These are phyloP conservation scores for Luscinia megarhynchos DNA, from an alignment of 2,797 vertebrate genomes.

Conservation along the genomic window DNA sequence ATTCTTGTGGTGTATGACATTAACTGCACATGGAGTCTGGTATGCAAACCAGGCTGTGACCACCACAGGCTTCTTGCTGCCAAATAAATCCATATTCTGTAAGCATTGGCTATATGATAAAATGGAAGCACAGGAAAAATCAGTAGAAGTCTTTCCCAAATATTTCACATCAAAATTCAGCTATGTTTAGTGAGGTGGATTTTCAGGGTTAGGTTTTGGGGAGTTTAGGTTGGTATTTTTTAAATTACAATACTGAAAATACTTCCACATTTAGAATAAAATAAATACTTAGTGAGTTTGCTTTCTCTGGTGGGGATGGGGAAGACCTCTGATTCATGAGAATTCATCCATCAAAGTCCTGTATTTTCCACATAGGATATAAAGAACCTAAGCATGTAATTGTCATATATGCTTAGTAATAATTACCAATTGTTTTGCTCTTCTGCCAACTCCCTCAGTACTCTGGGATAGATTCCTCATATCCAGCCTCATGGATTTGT, in stretches of 20 bases:
- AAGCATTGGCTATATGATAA: not conserved
- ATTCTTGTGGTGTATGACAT: not conserved
- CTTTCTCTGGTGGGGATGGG: not conserved
- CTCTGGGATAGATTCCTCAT: not conserved
- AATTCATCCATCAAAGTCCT: not conserved
- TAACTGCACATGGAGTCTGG: not conserved
- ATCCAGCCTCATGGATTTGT: not conserved
- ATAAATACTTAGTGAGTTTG: not conserved
- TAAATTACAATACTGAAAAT: not conserved
- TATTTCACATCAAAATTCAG: not conserved
- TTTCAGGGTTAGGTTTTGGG: not conserved
- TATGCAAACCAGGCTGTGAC: not conserved
- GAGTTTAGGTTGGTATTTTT: rapidly evolving
- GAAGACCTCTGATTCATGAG: not conserved
- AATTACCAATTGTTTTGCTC: not conserved
- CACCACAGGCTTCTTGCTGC: not conserved
- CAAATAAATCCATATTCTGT: slow-evolving; percentile 9
- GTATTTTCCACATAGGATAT: not conserved
- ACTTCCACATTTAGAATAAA: slow-evolving; percentile 37
- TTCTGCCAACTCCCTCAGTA: not conserved
- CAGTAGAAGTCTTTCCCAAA: not conserved
- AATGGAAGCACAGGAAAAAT: not conserved
- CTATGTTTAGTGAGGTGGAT: not conserved
- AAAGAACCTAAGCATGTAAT: not conserved
- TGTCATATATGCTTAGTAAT: not conserved